Evolutionary conservation across 2,797 vertebrate species (phyloP).

Genomic region (Nothura maculosa): DNA sequence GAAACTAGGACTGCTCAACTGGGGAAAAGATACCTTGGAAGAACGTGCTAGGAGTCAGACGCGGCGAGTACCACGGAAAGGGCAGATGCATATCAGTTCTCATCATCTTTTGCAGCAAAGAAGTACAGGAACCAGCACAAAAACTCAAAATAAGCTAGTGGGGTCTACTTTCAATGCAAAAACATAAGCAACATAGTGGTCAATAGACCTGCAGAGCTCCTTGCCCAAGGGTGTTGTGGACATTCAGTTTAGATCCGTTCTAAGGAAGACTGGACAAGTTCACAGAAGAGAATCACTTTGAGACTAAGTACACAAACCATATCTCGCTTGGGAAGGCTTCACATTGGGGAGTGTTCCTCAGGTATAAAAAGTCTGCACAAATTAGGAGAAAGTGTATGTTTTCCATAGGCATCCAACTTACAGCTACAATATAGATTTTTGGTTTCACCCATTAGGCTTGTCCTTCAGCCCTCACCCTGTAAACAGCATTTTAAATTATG

Average conservation of each 20-base stretch:
- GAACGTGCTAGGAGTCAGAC: neutral
- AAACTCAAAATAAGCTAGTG: neutral
- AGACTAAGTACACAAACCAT: neutral
- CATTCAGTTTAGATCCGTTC: neutral
- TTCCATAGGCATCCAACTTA: neutral
- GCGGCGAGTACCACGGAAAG: neutral
- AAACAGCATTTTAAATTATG: neutral
- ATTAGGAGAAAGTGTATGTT: rapidly evolving
- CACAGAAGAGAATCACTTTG: neutral
- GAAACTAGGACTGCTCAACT: neutral
- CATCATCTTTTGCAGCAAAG: neutral
- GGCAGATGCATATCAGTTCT: neutral
- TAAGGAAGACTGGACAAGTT: neutral
- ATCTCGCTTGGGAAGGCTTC: neutral
- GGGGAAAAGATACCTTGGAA: neutral
- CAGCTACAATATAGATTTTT: neutral
- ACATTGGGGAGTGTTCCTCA: neutral
- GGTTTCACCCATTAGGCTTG: neutral
- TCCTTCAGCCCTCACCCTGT: neutral
- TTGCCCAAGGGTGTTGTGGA: neutral
- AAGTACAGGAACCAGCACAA: neutral
- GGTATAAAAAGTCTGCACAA: neutral
- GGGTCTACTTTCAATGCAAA: neutral
- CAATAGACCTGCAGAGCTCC: neutral
- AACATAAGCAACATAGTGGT: neutral